Evolutionary conservation across 2,888 invertebrate species (phyloP).

Genomic region (Mesorhabditis sp.): DNA sequence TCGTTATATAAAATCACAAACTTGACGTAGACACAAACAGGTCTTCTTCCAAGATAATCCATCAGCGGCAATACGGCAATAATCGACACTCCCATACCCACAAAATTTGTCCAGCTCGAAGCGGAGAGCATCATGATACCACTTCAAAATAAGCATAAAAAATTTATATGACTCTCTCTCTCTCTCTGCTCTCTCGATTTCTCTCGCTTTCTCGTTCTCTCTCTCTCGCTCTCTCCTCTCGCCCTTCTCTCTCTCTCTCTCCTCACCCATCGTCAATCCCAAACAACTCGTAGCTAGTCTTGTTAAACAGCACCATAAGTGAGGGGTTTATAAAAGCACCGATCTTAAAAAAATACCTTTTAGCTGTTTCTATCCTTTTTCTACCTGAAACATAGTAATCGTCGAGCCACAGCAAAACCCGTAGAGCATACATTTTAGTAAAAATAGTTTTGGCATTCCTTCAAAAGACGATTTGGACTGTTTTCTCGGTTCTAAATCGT

Average conservation of each 20-base stretch:
- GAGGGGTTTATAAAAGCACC: neutral
- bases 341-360: no score
- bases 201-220: no score
- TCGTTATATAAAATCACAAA: neutral
- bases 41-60: conserved; percentile 3
- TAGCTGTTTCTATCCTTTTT: no score
- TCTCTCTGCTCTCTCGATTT: no score
- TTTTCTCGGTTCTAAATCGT: no score
- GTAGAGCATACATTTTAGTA: no score
- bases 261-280: neutral
- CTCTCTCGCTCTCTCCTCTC: no score
- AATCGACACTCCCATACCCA: neutral
- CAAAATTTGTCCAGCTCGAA: neutral
- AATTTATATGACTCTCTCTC: neutral
- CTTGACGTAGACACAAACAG: conserved; percentile 6
- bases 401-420: no score
- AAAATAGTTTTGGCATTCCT: no score
- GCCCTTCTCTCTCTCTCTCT: no score
- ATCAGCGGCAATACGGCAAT: neutral
- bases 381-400: no score
- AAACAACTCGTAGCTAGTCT: neutral
- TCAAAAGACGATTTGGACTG: no score
- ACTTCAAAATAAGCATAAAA: neutral
- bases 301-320: neutral
- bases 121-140: neutral